Conservation (phyloP, 1,140 invertebrate genomes). For the Sminthurides bifidus region DNA sequence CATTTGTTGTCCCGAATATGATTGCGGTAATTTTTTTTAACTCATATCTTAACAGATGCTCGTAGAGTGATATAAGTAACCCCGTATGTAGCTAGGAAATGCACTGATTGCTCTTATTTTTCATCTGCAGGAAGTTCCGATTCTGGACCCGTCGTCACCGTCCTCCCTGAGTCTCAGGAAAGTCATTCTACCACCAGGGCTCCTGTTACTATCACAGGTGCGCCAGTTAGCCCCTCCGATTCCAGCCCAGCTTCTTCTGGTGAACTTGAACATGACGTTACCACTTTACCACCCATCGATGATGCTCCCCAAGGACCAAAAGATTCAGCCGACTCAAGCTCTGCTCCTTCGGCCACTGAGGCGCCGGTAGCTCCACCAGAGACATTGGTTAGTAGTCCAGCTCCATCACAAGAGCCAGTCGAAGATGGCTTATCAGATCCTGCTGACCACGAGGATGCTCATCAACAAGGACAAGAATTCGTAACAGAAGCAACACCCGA, state of each 20-base stretch:
- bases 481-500: slow-evolving; percentile 14
- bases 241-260: too few relatives aligned
- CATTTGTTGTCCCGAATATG: slow-evolving; percentile 64
- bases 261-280: too few relatives aligned
- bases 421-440: slow-evolving; percentile 10
- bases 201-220: too few relatives aligned
- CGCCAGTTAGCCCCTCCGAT: too few relatives aligned
- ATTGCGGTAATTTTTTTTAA: slow-evolving; percentile 59
- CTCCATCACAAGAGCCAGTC: slow-evolving; percentile 11
- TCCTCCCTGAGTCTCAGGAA: slow-evolving; percentile 5
- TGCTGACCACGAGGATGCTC: not conserved
- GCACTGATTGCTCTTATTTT: too few relatives aligned
- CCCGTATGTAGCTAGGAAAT: too few relatives aligned
- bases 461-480: slow-evolving; percentile 7
- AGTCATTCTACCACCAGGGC: not conserved
- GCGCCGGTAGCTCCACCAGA: slow-evolving; percentile 3
- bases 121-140: not conserved
- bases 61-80: too few relatives aligned
- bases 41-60: too few relatives aligned
- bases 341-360: not conserved
- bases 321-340: not conserved
- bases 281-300: too few relatives aligned
- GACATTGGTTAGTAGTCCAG: not conserved
- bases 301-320: slow-evolving; percentile 10
- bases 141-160: not conserved